Evolutionary conservation across 2,888 invertebrate species (phyloP).

Genomic region (Drosophila tanythrix): DNA sequence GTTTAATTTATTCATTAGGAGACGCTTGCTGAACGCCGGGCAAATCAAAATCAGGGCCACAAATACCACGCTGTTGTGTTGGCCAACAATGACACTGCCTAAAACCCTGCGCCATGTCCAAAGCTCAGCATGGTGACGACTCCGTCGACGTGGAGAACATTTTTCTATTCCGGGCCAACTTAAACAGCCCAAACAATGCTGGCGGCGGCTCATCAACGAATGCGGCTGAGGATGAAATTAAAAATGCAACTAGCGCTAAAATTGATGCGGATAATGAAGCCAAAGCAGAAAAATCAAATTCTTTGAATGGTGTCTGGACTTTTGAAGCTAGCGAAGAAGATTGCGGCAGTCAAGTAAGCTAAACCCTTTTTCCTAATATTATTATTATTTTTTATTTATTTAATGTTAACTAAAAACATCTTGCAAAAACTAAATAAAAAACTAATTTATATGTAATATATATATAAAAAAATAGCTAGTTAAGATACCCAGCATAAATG

Average conservation of each 20-base stretch:
- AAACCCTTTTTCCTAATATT: not conserved
- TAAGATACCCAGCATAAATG: not conserved
- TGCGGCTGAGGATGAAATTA: not conserved
- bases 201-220: not conserved
- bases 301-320: constrained; percentile 47
- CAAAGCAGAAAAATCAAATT: constrained; percentile 7
- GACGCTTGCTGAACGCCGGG: constrained; percentile 31
- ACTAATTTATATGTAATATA: no score
- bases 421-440: no score
- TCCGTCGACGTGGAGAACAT: constrained; percentile 60
- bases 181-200: constrained; percentile 18
- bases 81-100: constrained; percentile 52
- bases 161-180: constrained; percentile 69
- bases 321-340: constrained; percentile 52
- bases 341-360: constrained; percentile 47
- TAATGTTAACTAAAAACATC: no score
- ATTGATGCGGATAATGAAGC: not conserved
- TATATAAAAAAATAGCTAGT: not conserved
- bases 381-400: not conserved
- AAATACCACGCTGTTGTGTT: constrained; percentile 21
- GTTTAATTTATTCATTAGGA: constrained; percentile 29
- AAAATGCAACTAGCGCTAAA: constrained; percentile 5
- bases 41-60: constrained; percentile 29
- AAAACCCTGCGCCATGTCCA: constrained; percentile 57
- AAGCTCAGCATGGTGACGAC: constrained; percentile 60